Evolutionary conservation across 1,140 invertebrate species (phyloP).

Genomic region (Heliconius hermathena): DNA sequence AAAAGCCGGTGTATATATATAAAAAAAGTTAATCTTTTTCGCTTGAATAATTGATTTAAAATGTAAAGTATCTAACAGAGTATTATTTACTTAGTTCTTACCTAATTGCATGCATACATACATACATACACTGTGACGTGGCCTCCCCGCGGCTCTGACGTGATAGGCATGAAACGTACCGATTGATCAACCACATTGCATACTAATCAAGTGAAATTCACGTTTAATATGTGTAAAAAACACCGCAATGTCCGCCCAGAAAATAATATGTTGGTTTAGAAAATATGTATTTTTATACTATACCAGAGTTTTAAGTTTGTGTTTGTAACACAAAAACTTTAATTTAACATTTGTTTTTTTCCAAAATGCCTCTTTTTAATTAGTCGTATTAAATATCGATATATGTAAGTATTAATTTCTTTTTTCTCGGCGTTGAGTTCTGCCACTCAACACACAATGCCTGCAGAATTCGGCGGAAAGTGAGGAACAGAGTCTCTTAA

Average conservation of each 20-base stretch:
- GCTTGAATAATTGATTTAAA: too few relatives aligned
- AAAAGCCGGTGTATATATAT: too few relatives aligned
- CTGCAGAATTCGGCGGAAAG: too few relatives aligned
- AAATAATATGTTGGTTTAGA: not conserved
- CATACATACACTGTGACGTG: conserved; percentile 44
- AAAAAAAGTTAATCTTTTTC: too few relatives aligned
- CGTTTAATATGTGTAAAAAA: conserved; percentile 48
- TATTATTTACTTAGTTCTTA: conserved; percentile 36
- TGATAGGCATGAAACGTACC: conserved; percentile 52
- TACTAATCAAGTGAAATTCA: conserved; percentile 68
- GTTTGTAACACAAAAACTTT: not conserved
- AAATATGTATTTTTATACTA: not conserved
- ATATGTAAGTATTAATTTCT: too few relatives aligned
- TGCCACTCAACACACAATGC: too few relatives aligned
- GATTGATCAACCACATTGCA: conserved; percentile 45
- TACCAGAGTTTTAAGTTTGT: not conserved
- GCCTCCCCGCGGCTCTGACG: conserved; percentile 47
- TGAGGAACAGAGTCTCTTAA: too few relatives aligned
- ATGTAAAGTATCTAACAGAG: too few relatives aligned
- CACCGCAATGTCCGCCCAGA: conserved; percentile 10
- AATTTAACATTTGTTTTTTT: not conserved
- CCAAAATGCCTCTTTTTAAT: not conserved
- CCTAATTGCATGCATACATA: conserved; percentile 41
- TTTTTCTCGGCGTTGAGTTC: too few relatives aligned
- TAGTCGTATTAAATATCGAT: not conserved